Conservation (phyloP, 1,140 invertebrate genomes). For the Microplitis demolitor region DNA sequence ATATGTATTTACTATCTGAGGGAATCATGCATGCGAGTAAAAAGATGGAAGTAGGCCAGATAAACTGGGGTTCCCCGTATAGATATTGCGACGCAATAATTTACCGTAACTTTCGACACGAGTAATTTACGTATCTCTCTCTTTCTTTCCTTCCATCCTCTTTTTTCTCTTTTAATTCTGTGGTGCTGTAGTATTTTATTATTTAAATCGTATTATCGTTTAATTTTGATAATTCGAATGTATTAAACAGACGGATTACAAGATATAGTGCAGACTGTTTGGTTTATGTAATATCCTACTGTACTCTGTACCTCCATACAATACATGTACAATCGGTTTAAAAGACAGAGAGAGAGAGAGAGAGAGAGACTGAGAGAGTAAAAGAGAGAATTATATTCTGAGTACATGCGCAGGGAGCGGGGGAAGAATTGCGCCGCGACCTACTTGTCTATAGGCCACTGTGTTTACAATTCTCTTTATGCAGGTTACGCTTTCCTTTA, state of each 20-base stretch:
- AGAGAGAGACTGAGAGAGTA: too few relatives aligned
- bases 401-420: constrained; percentile 1
- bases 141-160: too few relatives aligned
- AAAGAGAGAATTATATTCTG: background rate
- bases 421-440: constrained; percentile 53
- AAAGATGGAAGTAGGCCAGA: constrained; percentile 52
- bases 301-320: background rate
- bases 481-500: constrained; percentile 23
- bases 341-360: background rate
- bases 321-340: background rate
- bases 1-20: background rate
- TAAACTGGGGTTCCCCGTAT: constrained; percentile 33
- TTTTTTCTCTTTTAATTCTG: too few relatives aligned
- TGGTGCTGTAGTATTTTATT: too few relatives aligned
- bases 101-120: constrained; percentile 48
- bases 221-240: background rate
- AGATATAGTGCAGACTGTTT: constrained; percentile 21
- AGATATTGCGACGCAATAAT: constrained; percentile 48
- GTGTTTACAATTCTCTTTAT: constrained; percentile 47
- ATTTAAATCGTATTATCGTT: too few relatives aligned
- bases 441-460: constrained; percentile 55
- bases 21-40: constrained; percentile 33
- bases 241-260: constrained; percentile 2
- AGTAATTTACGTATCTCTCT: constrained; percentile 35
- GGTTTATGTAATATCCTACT: constrained; percentile 19